A percentile compares a stretch with the other conserved stretches of the same genome.
Evolutionary conservation across 2,888 invertebrate genomes (phyloP).

Genomic region (Synergus gifuensis): DNA sequence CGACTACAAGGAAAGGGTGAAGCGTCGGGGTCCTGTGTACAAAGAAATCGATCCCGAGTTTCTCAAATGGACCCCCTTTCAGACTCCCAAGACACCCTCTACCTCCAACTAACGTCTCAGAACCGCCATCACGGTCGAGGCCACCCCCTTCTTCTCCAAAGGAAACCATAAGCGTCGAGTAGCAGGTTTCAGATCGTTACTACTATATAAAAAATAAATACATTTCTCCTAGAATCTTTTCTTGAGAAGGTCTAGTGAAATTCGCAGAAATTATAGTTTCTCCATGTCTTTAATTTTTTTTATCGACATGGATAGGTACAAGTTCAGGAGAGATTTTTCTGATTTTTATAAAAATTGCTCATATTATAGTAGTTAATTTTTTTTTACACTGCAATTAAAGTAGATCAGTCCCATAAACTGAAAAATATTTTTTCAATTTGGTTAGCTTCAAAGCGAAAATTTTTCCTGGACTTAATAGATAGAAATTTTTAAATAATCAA

Average conservation of each 20-base stretch:
- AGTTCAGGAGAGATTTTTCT: not conserved
- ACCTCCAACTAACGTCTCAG: slow-evolving; percentile 72
- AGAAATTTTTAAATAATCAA: not conserved
- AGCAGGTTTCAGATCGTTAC: slow-evolving; percentile 2
- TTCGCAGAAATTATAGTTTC: not conserved
- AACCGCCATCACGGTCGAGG: slow-evolving; percentile 20
- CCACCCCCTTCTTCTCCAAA: not conserved
- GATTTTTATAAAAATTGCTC: not conserved
- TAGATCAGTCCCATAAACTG: not conserved
- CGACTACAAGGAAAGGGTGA: slow-evolving; percentile 92
- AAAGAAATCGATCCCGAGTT: slow-evolving; percentile 93
- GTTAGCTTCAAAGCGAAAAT: not conserved
- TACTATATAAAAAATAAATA: not conserved
- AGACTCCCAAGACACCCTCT: slow-evolving; percentile 81
- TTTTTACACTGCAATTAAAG: not conserved
- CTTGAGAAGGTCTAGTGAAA: not conserved
- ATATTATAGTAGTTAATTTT: too few species aligned
- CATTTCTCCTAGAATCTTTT: not conserved
- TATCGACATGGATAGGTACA: not conserved
- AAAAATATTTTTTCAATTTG: not conserved
- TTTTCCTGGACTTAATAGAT: not conserved
- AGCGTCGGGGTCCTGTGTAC: slow-evolving; percentile 86
- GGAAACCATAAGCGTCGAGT: slow-evolving; percentile 4
- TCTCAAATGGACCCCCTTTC: slow-evolving; percentile 93
- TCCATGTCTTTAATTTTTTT: not conserved